Percentiles rank a stretch among this genome's conserved stretches.
Evolutionary conservation across 2,113 vertebrate species (phyloP).

Genomic region (Prionailurus bengalensis): DNA sequence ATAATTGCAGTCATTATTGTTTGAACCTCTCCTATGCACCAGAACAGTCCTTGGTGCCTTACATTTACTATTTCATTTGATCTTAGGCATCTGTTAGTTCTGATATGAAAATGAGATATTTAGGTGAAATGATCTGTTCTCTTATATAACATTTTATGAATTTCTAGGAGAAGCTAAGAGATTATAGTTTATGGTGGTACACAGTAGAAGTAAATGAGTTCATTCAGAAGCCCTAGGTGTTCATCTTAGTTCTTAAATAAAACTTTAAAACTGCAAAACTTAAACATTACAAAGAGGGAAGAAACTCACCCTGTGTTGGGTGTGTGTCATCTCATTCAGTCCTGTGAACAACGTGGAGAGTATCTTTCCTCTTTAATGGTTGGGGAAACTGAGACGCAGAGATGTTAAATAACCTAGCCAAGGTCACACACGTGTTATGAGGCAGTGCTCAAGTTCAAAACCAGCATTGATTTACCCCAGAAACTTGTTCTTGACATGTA

Average conservation of each 20-base stretch:
- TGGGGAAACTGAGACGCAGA: background rate
- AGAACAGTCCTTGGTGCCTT: background rate
- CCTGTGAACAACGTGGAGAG: background rate
- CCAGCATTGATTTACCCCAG: background rate
- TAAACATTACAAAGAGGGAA: background rate
- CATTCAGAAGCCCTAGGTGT: slow-evolving; percentile 32
- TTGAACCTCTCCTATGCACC: background rate
- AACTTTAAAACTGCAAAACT: background rate
- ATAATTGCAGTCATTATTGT: background rate
- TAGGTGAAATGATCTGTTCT: slow-evolving; percentile 5
- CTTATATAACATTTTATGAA: background rate
- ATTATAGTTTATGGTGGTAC: slow-evolving; percentile 5
- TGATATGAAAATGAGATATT: background rate
- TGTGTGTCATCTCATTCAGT: background rate
- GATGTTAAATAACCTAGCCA: background rate
- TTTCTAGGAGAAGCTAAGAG: slow-evolving; percentile 19
- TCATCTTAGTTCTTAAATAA: background rate
- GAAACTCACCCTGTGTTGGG: background rate
- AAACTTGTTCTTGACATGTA: background rate
- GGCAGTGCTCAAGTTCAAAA: background rate
- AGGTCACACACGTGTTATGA: background rate
- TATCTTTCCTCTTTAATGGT: background rate
- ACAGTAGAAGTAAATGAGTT: background rate
- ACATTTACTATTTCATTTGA: background rate
- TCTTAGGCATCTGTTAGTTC: background rate